Evolutionary conservation across 2,888 invertebrate genomes (phyloP), one percentile per base, ranked within the genome.

Genomic region (Piscicola geometra): DNA sequence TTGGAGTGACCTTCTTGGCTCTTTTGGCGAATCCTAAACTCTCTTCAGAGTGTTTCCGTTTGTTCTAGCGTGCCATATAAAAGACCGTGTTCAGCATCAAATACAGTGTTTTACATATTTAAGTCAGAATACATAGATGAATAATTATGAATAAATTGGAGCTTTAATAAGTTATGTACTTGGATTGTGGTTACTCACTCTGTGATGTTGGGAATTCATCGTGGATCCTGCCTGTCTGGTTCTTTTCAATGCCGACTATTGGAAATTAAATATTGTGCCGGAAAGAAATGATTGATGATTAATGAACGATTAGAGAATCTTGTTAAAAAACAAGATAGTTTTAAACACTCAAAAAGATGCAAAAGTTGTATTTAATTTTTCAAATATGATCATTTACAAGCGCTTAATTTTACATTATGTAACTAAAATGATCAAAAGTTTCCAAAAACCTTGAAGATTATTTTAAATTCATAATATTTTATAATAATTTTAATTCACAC

Each of bases 391-490:
- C 41, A 15, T 21, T 56, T 56, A 18, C 21, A 21, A 56, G 60
- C 60, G 60, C 60, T 56, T 56, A 56, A 56, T n/a, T 56, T 5
- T 18, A 56, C n/a, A 56, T 15, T 56, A 5, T 56, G n/a, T n/a
- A n/a, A n/a, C n/a, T n/a, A n/a, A n/a, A n/a, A n/a, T n/a, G n/a
- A n/a, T n/a, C n/a, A n/a, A n/a, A n/a, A n/a, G n/a, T n/a, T n/a
- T n/a, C n/a, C n/a, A n/a, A n/a, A n/a, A n/a, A n/a, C n/a, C n/a
- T n/a, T n/a, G n/a, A n/a, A n/a, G n/a, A n/a, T n/a, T n/a, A n/a
- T n/a, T n/a, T n/a, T n/a, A n/a, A n/a, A n/a, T n/a, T n/a, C n/a
- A n/a, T n/a, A n/a, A n/a, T n/a, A n/a, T n/a, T n/a, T n/a, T n/a
- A n/a, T n/a, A n/a, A n/a, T n/a, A n/a, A n/a, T n/a, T n/a, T n/a